A percentile compares a stretch with the other conserved stretches of the same genome.
phyloP scores from a whole-genome alignment of 2,113 vertebrate genomes.

The Sorex fumeus region DNA sequence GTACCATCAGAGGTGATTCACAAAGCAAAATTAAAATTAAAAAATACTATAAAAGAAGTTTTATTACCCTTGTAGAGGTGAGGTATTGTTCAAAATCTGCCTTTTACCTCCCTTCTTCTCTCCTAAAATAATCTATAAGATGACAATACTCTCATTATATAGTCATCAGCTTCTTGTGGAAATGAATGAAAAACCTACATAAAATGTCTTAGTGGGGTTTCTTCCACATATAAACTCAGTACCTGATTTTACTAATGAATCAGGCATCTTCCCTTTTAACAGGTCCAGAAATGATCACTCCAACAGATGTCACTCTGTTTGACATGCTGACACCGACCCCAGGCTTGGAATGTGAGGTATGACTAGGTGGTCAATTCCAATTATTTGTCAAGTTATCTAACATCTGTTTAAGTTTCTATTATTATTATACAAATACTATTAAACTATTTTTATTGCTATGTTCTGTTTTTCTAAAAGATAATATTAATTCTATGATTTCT shows the following conservation, averaged over 20 bases:
- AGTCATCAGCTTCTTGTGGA: not conserved
- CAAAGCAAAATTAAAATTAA: not conserved
- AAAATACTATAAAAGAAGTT: not conserved
- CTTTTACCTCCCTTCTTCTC: not conserved
- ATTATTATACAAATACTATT: not conserved
- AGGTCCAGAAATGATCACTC: conserved; percentile 67
- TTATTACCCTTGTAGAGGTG: not conserved
- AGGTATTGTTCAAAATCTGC: not conserved
- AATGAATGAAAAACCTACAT: not conserved
- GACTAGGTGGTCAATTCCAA: not conserved
- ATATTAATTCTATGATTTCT: conserved; percentile 30
- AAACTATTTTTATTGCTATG: not conserved
- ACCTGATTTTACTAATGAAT: not conserved
- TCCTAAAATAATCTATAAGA: conserved; percentile 1
- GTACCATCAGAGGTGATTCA: not conserved
- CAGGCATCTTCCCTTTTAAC: conserved; percentile 28
- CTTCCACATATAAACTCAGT: not conserved
- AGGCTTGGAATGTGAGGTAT: conserved; percentile 83
- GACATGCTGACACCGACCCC: conserved; percentile 47
- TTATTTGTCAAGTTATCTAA: not conserved
- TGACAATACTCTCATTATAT: not conserved
- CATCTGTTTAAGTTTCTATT: not conserved
- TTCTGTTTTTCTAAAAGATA: conserved; percentile 26
- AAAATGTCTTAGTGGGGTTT: not conserved
- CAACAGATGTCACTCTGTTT: conserved; percentile 25